Percentiles rank a stretch among this genome's conserved stretches.
phyloP scores from a whole-genome alignment of 2,888 invertebrate genomes.

The Spodoptera picta region DNA sequence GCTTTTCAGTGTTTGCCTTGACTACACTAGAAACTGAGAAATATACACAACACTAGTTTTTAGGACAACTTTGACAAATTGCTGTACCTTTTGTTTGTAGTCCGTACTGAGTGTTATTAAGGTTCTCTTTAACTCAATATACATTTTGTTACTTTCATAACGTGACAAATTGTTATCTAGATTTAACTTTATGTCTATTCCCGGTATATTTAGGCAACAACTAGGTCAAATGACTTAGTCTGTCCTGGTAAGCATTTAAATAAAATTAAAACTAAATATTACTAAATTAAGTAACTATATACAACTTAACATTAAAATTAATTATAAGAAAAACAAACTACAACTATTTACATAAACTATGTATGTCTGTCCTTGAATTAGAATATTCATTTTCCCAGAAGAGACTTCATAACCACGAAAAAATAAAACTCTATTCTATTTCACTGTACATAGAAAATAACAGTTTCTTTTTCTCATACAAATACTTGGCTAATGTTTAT shows the following conservation, averaged over 20 bases:
- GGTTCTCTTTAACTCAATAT: background rate
- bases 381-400: too few relatives aligned
- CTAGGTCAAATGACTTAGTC: too few relatives aligned
- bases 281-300: too few relatives aligned
- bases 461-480: background rate
- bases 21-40: conserved; percentile 1
- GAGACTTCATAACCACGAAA: background rate
- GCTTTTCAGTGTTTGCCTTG: conserved; percentile 33
- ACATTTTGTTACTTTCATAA: background rate
- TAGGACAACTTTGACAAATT: conserved; percentile 1
- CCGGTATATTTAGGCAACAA: too few relatives aligned
- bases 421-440: background rate
- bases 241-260: too few relatives aligned
- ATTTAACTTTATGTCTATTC: background rate
- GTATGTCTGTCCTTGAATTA: too few relatives aligned
- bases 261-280: too few relatives aligned
- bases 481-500: conserved; percentile 24
- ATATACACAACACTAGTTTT: conserved; percentile 2
- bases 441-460: background rate
- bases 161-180: background rate
- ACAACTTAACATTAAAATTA: too few relatives aligned
- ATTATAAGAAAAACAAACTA: too few relatives aligned
- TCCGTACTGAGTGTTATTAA: background rate
- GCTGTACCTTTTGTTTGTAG: background rate
- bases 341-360: too few relatives aligned